phyloP scores from a whole-genome alignment of 2,797 vertebrate species.

The Argya squamiceps region DNA sequence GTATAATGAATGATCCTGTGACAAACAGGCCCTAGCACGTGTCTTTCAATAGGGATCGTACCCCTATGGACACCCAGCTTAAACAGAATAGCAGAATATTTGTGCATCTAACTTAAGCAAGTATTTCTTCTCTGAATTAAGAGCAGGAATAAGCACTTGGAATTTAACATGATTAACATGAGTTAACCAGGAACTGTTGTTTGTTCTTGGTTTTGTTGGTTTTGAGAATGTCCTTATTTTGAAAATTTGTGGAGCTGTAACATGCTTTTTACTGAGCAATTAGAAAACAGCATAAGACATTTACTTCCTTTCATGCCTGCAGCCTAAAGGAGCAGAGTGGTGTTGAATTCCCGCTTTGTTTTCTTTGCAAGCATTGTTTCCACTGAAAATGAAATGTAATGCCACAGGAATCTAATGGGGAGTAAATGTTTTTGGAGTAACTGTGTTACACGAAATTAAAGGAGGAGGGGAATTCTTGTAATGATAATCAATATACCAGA shows the following conservation, averaged over 20 bases:
- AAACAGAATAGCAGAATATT: not conserved
- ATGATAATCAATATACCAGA: not conserved
- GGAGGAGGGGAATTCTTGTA: not conserved
- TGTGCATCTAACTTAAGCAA: not conserved
- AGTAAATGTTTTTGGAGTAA: not conserved
- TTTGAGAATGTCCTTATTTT: not conserved
- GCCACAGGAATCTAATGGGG: not conserved
- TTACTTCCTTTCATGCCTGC: not conserved
- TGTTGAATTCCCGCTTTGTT: not conserved
- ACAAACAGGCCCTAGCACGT: not conserved
- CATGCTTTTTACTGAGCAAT: not conserved
- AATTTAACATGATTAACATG: not conserved
- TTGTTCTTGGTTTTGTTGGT: not conserved
- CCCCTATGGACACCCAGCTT: fast-evolving
- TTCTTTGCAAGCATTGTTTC: not conserved
- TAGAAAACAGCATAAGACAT: not conserved
- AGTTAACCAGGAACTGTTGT: not conserved
- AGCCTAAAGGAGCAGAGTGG: not conserved
- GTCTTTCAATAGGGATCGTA: not conserved
- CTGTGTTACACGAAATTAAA: not conserved
- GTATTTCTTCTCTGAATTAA: not conserved
- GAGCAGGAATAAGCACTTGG: not conserved
- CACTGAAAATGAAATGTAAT: not conserved
- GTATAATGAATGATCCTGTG: not conserved
- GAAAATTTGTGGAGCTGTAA: not conserved